Evolutionary conservation across 2,888 invertebrate genomes (phyloP), one percentile per base, ranked within the genome.

Genomic region (Ophion costatus): DNA sequence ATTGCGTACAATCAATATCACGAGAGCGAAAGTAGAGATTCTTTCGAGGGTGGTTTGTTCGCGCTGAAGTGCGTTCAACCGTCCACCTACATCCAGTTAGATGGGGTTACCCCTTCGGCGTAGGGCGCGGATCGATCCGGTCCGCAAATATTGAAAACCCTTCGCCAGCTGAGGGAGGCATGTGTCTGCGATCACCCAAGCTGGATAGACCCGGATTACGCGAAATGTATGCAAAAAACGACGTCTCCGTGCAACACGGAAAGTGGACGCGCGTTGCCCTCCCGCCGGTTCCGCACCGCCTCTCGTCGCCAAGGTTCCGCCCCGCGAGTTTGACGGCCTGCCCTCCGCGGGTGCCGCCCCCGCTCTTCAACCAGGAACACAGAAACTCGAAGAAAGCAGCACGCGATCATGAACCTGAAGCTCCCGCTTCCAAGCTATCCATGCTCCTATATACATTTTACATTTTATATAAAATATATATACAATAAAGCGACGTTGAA

Each of bases 331-430:
- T 93, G 93, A 93, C 91, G 93, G 93, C 93, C 93, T 93, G 93
- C 93, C 93, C 93, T 93, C 93, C 93, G 93, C 93, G 93, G 93
- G 93, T 92, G 93, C 93, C 93, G 93, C 93, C 93, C 93, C 93
- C 93, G 93, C 93, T 93, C 92, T 93, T 93, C 80, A 91, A 93
- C 90, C 92, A 93, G 93, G 93, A 92, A 91, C 89, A 88, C 93
- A 93, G 93, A 87, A 93, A 89, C 82, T 83, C 63, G 78, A 85
- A 91, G 92, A 88, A 92, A 91, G 86, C 83, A 38, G 17, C 45
- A 59, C 38, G 42, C 70, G 77, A 75, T 76, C 84, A 83, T 69
- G 84, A 87, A 87, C 64, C 76, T 42, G 73, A 64, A 79, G 51
- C 75, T 75, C 63, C 29, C 29, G 33, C 79, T 59, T 57, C 29